A percentile compares a stretch with the other conserved stretches of the same genome.
These are phyloP conservation scores for Lampropteryx suffumata DNA, from an alignment of 2,888 invertebrate genomes.

Conservation along the genomic window DNA sequence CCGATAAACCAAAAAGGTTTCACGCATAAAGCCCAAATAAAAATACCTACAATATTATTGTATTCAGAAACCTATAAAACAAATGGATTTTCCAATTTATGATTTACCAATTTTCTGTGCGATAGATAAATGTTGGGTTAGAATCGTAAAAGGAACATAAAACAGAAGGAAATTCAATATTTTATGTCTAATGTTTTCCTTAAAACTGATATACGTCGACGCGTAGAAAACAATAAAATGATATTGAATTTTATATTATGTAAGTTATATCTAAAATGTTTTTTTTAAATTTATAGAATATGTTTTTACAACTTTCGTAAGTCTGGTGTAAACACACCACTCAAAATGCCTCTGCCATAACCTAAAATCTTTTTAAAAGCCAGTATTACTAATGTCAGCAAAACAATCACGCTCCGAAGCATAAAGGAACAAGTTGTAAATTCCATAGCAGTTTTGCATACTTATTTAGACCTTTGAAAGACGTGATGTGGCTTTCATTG, in stretches of 20 bases:
- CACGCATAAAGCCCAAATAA: conserved; percentile 22
- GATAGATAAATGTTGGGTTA: conserved; percentile 49
- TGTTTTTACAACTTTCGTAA: too few species aligned
- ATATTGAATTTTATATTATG: conserved; percentile 19
- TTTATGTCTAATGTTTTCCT: conserved; percentile 36
- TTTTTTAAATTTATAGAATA: too few species aligned
- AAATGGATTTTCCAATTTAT: conserved; percentile 57
- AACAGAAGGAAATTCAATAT: conserved; percentile 38
- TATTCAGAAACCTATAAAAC: conserved; percentile 37
- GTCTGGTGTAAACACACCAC: too few species aligned
- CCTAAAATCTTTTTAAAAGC: too few species aligned
- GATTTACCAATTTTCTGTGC: conserved; percentile 58
- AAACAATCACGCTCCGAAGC: too few species aligned
- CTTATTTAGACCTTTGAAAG: too few species aligned
- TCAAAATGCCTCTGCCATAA: too few species aligned
- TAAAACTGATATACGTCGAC: conserved; percentile 24
- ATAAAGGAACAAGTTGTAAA: too few species aligned
- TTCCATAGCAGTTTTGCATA: too few species aligned
- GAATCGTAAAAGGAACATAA: conserved; percentile 57
- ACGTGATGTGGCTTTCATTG: conserved; percentile 1
- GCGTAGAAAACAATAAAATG: conserved; percentile 25
- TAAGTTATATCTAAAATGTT: conserved; percentile 13
- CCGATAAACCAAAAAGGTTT: conserved; percentile 18
- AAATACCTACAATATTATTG: conserved; percentile 25
- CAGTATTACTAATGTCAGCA: too few species aligned